Base-by-base conservation (phyloP, 2,797 vertebrate genomes). In the Acanthornis magna region DNA sequence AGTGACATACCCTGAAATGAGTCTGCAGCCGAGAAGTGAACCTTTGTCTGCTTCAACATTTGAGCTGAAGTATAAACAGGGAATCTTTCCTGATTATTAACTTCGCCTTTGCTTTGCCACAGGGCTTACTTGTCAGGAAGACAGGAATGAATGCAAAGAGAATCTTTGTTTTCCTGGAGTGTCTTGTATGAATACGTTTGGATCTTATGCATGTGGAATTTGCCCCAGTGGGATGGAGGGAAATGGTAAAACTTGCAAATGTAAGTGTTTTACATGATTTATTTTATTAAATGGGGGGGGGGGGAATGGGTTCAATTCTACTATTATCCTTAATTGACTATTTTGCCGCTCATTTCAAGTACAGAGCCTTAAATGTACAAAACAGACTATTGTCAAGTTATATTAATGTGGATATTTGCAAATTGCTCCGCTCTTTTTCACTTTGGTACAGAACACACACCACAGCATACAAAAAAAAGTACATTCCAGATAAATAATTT, bases 211-310 rank as follows among this genome's bases (percentile, higher is more conserved):
- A 40, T 98, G 98, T 34, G 97, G 97, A 61, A 95, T 79, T n/a
- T 98, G 98, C 94, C 98, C 98, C 43, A 82, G 47, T 65, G 98
- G 98, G 91, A 98, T 97, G 97, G 91, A 97, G 76, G 98, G 98
- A 95, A 96, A 98, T 38, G 98, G 98, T 57, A 97, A 95, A 47
- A 91, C 42, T 25, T 98, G 98, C 79, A 96, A 92, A 86, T 87
- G 98, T 99, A 91, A 97, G 96, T 77, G 51, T 43, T 92, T 76
- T 79, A 55, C 23, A 57, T 34, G 2, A 38, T 63, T 88, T 76
- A 42, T 79, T 96, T 88, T 76, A 84, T 67, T 16, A 76, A 34
- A 40, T 5, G 6, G 30, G 23, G 7, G 8, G 16, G 17, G 16
- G 17, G 16, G 17, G 17, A 43, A 43, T 5, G 9, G 11, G 8